These are phyloP conservation scores for Tenthredo scrophulariae DNA, from an alignment of 2,888 invertebrate genomes.

Conservation along the genomic window DNA sequence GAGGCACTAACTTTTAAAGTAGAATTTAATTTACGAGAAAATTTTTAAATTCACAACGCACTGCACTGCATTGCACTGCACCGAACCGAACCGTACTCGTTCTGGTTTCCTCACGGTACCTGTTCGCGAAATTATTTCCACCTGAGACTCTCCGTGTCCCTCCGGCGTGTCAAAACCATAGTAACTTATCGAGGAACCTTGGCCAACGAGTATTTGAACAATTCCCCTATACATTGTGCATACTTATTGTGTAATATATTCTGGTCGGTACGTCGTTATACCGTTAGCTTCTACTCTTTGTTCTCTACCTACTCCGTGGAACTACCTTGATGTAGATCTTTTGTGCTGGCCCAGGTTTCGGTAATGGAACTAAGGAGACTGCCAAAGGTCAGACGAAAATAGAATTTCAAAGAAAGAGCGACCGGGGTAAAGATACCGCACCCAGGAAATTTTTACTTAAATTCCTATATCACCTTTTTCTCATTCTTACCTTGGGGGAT, in stretches of 20 bases:
- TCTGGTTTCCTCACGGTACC: slow-evolving; percentile 53
- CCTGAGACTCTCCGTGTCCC: not conserved
- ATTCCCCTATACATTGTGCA: not conserved
- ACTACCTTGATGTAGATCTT: slow-evolving; percentile 24
- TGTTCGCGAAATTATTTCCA: not conserved
- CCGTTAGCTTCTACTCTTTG: slow-evolving; percentile 24
- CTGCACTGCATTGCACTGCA: slow-evolving; percentile 29
- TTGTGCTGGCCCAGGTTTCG: slow-evolving; percentile 36
- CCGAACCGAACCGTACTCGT: slow-evolving; percentile 61
- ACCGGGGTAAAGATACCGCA: not conserved
- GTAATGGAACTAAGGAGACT: slow-evolving; percentile 38
- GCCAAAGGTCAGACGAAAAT: slow-evolving; percentile 34
- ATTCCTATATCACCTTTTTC: slow-evolving; percentile 16
- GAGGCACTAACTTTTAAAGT: slow-evolving; percentile 60
- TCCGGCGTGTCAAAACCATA: not conserved
- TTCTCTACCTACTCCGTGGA: slow-evolving; percentile 29
- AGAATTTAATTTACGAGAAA: slow-evolving; percentile 67
- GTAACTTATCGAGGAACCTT: slow-evolving; percentile 13
- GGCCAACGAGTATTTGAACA: not conserved
- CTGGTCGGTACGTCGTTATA: not conserved
- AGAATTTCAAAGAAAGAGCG: slow-evolving; percentile 15
- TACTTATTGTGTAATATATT: slow-evolving; percentile 32
- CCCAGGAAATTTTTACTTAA: slow-evolving; percentile 1
- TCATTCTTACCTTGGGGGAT: not conserved
- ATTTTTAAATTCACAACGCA: slow-evolving; percentile 64